phyloP scores from a whole-genome alignment of 2,888 invertebrate species.

The Eledona agricola region DNA sequence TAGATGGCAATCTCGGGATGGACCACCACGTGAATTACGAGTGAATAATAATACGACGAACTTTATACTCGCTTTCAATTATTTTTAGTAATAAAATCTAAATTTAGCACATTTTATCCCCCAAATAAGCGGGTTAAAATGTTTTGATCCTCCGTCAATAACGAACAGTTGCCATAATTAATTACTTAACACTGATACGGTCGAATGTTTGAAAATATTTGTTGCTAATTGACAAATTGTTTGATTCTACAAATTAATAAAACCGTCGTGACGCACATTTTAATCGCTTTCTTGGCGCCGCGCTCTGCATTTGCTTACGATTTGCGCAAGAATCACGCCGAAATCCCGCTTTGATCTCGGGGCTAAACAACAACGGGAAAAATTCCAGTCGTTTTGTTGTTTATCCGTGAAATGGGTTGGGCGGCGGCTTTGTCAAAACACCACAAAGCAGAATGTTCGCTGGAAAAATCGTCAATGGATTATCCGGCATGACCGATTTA shows the following conservation, averaged over 20 bases:
- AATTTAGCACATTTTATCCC: slow-evolving; percentile 21
- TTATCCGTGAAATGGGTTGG: no score
- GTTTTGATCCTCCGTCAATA: not conserved
- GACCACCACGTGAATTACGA: slow-evolving; percentile 34
- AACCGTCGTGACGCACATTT: slow-evolving; percentile 32
- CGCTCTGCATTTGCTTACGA: no score
- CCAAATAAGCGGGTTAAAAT: not conserved
- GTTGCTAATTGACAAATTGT: slow-evolving; percentile 22
- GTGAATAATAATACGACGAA: slow-evolving; percentile 30
- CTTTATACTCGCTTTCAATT: slow-evolving; percentile 25
- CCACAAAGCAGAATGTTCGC: no score
- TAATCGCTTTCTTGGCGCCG: slow-evolving; percentile 32
- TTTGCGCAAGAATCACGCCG: no score
- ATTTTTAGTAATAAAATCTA: slow-evolving; percentile 27
- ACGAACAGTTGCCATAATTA: slow-evolving; percentile 4
- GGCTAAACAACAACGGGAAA: no score
- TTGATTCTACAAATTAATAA: slow-evolving; percentile 21
- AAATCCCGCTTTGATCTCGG: no score
- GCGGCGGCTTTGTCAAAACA: no score
- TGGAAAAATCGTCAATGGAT: no score
- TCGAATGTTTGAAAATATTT: slow-evolving; percentile 24
- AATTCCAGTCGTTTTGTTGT: no score
- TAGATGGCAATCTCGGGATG: slow-evolving; percentile 30
- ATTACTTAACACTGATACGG: slow-evolving; percentile 10
- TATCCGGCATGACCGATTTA: no score